Evolutionary conservation across 2,113 vertebrate genomes (phyloP).

Genomic region (Sorex fumeus): DNA sequence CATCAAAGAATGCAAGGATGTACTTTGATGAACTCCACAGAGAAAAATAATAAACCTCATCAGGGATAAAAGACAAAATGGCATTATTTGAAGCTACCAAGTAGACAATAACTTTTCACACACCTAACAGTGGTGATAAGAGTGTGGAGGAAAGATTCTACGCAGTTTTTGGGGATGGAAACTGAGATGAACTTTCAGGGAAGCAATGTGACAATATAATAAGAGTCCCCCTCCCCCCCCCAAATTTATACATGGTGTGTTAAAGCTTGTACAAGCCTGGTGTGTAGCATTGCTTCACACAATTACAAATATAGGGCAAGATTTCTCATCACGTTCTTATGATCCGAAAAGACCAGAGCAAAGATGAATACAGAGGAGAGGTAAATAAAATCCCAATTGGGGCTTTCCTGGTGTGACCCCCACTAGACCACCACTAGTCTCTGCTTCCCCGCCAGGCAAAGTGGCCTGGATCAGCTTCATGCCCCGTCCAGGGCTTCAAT

Average conservation of each 20-base stretch:
- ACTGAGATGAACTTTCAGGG: background rate
- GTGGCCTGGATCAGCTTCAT: background rate
- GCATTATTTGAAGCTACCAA: background rate
- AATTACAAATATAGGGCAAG: constrained; percentile 12
- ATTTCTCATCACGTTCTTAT: background rate
- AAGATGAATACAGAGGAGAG: too few species aligned
- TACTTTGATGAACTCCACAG: background rate
- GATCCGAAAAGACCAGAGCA: background rate
- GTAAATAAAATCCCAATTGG: background rate
- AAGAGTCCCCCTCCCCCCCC: background rate
- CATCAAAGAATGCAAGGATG: background rate
- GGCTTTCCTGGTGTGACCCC: background rate
- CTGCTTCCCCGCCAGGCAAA: background rate
- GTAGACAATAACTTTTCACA: background rate
- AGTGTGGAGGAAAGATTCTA: background rate
- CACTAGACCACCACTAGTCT: constrained; percentile 13
- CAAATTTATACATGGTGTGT: accelerated
- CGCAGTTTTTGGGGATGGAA: background rate
- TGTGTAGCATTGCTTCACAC: background rate
- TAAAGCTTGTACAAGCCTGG: background rate
- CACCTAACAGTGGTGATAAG: background rate
- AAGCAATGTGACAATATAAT: background rate
- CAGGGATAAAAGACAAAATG: constrained; percentile 4
- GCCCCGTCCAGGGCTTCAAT: background rate
- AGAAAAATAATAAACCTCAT: background rate